Conservation (phyloP, 2,888 invertebrate species). For the Gnatocerus cornutus region DNA sequence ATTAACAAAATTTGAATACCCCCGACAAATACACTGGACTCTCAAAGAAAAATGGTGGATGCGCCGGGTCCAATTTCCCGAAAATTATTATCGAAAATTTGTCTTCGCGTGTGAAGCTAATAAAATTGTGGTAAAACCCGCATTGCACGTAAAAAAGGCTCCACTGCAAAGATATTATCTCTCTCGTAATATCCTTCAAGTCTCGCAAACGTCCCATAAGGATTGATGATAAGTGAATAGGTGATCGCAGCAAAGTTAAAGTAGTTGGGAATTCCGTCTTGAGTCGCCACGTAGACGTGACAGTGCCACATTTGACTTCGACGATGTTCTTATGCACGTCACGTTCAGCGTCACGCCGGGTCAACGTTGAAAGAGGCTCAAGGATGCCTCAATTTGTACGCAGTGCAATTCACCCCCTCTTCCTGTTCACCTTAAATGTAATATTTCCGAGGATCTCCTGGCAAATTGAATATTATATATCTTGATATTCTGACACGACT, state of each 20-base stretch:
- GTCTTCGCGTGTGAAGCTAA: too few species aligned
- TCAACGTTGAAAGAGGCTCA: constrained; percentile 66
- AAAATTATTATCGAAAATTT: too few species aligned
- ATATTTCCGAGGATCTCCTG: constrained; percentile 66
- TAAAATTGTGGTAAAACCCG: constrained; percentile 1
- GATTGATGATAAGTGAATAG: constrained; percentile 62
- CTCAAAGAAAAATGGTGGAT: too few species aligned
- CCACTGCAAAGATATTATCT: constrained; percentile 30
- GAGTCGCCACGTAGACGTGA: constrained; percentile 52
- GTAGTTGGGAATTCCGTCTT: constrained; percentile 60
- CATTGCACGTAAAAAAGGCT: background rate
- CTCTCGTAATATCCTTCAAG: constrained; percentile 34
- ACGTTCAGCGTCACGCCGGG: constrained; percentile 66
- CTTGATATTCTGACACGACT: constrained; percentile 63
- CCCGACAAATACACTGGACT: too few species aligned
- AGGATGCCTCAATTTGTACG: constrained; percentile 69
- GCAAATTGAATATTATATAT: constrained; percentile 69
- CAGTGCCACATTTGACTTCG: constrained; percentile 56
- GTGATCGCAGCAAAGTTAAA: constrained; percentile 62
- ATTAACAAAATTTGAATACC: too few species aligned
- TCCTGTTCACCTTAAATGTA: constrained; percentile 66
- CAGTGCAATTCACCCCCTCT: constrained; percentile 61
- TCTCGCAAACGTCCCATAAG: constrained; percentile 51
- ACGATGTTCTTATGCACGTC: constrained; percentile 61
- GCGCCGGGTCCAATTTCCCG: too few species aligned